Percentiles rank a stretch among this genome's conserved stretches.
phyloP scores from a whole-genome alignment of 2,113 vertebrate genomes.

The Sebastes schlegelii region DNA sequence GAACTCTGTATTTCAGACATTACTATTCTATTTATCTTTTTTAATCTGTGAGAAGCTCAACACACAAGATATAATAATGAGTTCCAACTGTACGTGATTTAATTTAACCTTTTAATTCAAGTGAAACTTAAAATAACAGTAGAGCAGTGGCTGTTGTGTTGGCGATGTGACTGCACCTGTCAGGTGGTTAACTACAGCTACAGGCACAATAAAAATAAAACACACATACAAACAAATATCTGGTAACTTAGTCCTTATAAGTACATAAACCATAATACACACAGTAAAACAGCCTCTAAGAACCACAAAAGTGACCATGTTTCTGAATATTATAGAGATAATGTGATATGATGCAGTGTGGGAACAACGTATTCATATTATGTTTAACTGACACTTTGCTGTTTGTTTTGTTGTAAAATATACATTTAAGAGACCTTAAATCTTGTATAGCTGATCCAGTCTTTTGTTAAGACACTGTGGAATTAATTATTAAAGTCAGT shows the following conservation, averaged over 20 bases:
- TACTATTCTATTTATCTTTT: slow-evolving; percentile 1
- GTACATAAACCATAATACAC: neutral
- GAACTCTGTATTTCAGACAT: neutral
- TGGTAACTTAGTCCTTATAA: no score
- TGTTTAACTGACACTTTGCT: neutral
- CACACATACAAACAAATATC: neutral
- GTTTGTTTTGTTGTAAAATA: neutral
- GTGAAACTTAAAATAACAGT: neutral
- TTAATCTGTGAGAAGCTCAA: slow-evolving; percentile 8
- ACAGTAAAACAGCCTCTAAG: neutral
- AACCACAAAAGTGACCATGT: neutral
- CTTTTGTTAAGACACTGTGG: neutral
- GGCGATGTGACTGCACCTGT: neutral
- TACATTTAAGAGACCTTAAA: neutral
- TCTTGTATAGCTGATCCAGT: neutral
- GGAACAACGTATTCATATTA: neutral
- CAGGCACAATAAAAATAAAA: neutral
- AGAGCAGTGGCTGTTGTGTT: neutral
- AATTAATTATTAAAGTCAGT: neutral
- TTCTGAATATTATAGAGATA: neutral
- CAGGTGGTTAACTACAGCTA: neutral
- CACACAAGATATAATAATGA: slow-evolving; percentile 9
- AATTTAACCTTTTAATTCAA: neutral
- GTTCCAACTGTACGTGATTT: neutral
- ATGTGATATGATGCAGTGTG: neutral